phyloP scores from a whole-genome alignment of 1,140 invertebrate genomes.

The Aradophagus sp. region DNA sequence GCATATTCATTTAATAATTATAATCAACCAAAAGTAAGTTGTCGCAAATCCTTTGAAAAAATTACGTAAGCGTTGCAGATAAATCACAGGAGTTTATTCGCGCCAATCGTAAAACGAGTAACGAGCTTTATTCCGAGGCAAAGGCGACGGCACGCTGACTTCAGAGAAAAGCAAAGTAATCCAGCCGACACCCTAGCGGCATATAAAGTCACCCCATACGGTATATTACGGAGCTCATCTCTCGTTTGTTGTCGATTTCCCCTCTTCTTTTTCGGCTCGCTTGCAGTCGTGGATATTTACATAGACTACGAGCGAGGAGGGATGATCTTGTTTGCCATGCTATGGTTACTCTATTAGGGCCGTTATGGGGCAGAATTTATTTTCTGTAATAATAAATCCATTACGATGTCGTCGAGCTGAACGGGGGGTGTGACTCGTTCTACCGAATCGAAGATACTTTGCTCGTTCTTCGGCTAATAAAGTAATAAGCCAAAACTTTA shows the following conservation, averaged over 20 bases:
- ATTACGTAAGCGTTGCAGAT: slow-evolving; percentile 29
- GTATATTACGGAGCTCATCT: slow-evolving; percentile 57
- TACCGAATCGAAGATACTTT: slow-evolving; percentile 49
- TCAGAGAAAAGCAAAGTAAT: slow-evolving; percentile 67
- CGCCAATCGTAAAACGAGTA: slow-evolving; percentile 38
- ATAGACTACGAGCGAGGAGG: slow-evolving; percentile 71
- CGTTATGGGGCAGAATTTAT: slow-evolving; percentile 73
- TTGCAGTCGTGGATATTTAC: slow-evolving; percentile 68
- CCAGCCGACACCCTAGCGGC: slow-evolving; percentile 60
- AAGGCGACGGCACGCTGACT: slow-evolving; percentile 62
- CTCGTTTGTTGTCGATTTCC: slow-evolving; percentile 46
- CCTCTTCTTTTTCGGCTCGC: slow-evolving; percentile 58
- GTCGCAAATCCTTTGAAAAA: slow-evolving; percentile 44
- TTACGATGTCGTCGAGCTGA: slow-evolving; percentile 67
- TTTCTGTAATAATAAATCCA: slow-evolving; percentile 75
- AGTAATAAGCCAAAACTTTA: slow-evolving; percentile 21
- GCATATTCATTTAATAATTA: slow-evolving; percentile 17
- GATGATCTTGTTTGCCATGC: slow-evolving; percentile 75
- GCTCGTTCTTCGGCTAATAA: slow-evolving; percentile 11
- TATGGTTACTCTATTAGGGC: slow-evolving; percentile 73
- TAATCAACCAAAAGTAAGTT: slow-evolving; percentile 22
- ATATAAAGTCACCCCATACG: slow-evolving; percentile 68
- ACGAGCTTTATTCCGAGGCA: slow-evolving; percentile 34
- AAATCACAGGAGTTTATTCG: slow-evolving; percentile 37
- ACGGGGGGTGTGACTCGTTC: slow-evolving; percentile 54